Percentiles rank a stretch among this genome's conserved stretches.
Conservation (phyloP, 1,140 invertebrate genomes). For the Drosophila pandora region DNA sequence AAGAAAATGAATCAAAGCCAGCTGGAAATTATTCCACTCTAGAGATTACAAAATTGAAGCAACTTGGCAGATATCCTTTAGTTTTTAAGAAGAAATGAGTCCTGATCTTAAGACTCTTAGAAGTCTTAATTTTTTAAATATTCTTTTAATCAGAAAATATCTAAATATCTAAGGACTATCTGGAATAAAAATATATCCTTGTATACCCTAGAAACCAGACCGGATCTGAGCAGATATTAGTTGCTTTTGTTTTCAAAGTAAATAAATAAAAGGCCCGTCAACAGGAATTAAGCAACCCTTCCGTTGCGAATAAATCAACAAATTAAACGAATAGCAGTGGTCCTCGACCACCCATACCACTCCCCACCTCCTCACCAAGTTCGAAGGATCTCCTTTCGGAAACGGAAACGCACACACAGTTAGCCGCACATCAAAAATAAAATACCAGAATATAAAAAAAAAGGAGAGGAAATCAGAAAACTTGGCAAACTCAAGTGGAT, state of each 20-base stretch:
- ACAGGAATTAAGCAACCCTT: constrained; percentile 79
- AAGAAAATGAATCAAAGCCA: constrained; percentile 38
- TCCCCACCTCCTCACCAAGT: not conserved
- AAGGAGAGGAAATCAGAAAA: constrained; percentile 13
- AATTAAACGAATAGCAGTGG: constrained; percentile 63
- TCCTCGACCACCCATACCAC: constrained; percentile 37
- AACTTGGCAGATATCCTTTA: not conserved
- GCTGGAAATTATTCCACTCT: constrained; percentile 15
- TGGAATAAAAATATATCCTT: not conserved
- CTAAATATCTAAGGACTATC: not conserved
- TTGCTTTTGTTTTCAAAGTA: constrained; percentile 39
- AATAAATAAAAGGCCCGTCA: constrained; percentile 67
- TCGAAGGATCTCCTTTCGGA: constrained; percentile 19
- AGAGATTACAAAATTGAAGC: not conserved
- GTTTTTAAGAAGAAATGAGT: not conserved
- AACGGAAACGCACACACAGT: constrained; percentile 78
- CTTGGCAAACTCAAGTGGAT: constrained; percentile 63
- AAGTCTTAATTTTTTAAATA: no score
- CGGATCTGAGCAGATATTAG: constrained; percentile 3
- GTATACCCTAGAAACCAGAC: not conserved
- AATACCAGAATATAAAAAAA: not conserved
- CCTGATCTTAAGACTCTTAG: not conserved
- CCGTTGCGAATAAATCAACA: constrained; percentile 80
- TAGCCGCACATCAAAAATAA: constrained; percentile 60
- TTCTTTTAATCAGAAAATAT: not conserved